Evolutionary conservation across 2,797 vertebrate species (phyloP).

Genomic region (Oreochromis grahami): DNA sequence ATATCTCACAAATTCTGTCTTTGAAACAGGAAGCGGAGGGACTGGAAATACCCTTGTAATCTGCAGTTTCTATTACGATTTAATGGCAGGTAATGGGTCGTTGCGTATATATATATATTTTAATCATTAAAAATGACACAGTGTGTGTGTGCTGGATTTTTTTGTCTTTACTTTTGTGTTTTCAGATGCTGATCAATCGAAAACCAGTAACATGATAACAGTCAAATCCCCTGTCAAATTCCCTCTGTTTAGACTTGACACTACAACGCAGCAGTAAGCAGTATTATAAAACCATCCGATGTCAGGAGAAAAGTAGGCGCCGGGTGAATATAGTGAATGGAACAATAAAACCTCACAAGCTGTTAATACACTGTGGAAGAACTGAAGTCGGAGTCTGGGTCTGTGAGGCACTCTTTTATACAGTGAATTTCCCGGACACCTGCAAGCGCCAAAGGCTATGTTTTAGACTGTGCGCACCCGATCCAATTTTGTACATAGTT

Average conservation of each 20-base stretch:
- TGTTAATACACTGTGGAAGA: neutral
- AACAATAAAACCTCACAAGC: neutral
- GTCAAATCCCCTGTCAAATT: neutral
- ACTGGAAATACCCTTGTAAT: neutral
- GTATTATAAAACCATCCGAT: neutral
- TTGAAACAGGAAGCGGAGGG: neutral
- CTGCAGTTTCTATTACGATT: neutral
- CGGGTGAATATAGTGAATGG: neutral
- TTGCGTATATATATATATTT: neutral
- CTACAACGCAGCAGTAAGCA: neutral
- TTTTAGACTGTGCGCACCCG: neutral
- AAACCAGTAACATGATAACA: neutral
- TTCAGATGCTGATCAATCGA: neutral
- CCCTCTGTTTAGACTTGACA: neutral
- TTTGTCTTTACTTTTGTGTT: neutral
- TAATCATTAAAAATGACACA: neutral
- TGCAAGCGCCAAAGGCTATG: neutral
- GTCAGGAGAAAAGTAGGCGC: neutral
- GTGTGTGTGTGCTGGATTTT: neutral
- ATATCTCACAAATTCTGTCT: neutral
- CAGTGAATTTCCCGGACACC: neutral
- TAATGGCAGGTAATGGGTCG: neutral
- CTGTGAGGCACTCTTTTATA: neutral
- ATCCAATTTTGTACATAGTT: constrained; percentile 1
- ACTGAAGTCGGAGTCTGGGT: neutral